A percentile compares a stretch with the other conserved stretches of the same genome.
phyloP scores from a whole-genome alignment of 1,140 invertebrate species.

The Musca vetustissima region DNA sequence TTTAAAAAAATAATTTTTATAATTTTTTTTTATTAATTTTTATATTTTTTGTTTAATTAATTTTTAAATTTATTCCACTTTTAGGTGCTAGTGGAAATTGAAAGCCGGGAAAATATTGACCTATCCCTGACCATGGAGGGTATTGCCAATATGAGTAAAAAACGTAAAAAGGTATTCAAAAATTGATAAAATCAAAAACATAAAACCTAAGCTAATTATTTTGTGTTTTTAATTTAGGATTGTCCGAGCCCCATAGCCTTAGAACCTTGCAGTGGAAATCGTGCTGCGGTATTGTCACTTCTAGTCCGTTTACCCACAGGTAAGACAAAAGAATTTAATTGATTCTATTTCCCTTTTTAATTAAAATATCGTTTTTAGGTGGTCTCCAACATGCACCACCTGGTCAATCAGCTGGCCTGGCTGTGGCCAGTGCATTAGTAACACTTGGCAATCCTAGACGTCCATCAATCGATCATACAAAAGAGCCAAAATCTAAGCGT shows the following conservation, averaged over 20 bases:
- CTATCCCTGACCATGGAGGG: slow-evolving; percentile 51
- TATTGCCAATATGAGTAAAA: slow-evolving; percentile 49
- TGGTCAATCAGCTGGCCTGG: slow-evolving; percentile 80
- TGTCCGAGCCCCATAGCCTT: slow-evolving; percentile 90
- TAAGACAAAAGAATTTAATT: slow-evolving; percentile 17
- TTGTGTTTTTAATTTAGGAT: slow-evolving; percentile 55
- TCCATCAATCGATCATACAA: slow-evolving; percentile 67
- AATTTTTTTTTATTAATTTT: no score
- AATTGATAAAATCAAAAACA: not conserved
- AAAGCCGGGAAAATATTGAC: slow-evolving; percentile 56
- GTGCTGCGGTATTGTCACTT: slow-evolving; percentile 89
- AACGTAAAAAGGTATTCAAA: slow-evolving; percentile 53
- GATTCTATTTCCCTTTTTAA: not conserved
- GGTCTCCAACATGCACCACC: slow-evolving; percentile 69
- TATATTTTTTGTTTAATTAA: not conserved
- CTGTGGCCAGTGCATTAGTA: slow-evolving; percentile 83
- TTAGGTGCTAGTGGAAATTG: slow-evolving; percentile 74
- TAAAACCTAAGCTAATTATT: not conserved
- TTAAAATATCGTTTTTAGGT: slow-evolving; percentile 40
- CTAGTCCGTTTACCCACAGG: slow-evolving; percentile 85
- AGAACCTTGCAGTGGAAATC: slow-evolving; percentile 86
- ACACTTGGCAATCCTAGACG: slow-evolving; percentile 78
- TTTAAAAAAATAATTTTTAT: no score
- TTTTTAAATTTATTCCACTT: not conserved
- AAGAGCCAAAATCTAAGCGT: slow-evolving; percentile 67